Conservation (phyloP, 2,888 invertebrate genomes). For the Hydriomena furcata region DNA sequence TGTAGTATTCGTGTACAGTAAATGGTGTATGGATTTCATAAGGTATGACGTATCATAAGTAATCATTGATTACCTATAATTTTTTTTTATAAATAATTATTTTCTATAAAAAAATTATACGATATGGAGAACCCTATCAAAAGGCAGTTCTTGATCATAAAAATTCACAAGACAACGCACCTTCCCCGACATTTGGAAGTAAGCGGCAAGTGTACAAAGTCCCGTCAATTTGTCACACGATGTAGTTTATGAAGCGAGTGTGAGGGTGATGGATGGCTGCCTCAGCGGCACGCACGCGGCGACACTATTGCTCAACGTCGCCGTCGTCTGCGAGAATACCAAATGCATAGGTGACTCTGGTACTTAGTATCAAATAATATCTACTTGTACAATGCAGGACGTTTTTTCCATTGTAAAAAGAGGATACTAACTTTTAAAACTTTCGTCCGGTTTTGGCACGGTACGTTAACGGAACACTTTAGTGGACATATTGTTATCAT, state of each 20-base stretch:
- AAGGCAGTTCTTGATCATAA: constrained; percentile 10
- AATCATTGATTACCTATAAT: too few relatives aligned
- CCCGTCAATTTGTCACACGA: constrained; percentile 53
- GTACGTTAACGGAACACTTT: too few relatives aligned
- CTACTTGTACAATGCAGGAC: background rate
- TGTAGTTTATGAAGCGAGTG: constrained; percentile 58
- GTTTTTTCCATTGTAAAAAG: background rate
- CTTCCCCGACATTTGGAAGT: constrained; percentile 25
- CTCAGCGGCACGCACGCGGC: constrained; percentile 46
- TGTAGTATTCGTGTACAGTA: too few relatives aligned
- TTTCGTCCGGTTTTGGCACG: too few relatives aligned
- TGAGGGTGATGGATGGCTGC: constrained; percentile 63
- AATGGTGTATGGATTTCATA: too few relatives aligned
- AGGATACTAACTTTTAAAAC: too few relatives aligned
- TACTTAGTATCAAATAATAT: constrained; percentile 9
- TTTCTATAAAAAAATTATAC: too few relatives aligned
- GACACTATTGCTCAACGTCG: constrained; percentile 73
- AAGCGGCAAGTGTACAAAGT: constrained; percentile 37
- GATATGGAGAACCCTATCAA: too few relatives aligned
- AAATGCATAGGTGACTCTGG: constrained; percentile 47
- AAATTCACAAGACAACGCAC: constrained; percentile 20
- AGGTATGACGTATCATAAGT: too few relatives aligned
- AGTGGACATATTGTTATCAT: too few relatives aligned
- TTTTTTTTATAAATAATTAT: too few relatives aligned
- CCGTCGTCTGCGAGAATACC: constrained; percentile 52